Conservation (phyloP, 2,113 vertebrate genomes). For the Zeus faber region DNA sequence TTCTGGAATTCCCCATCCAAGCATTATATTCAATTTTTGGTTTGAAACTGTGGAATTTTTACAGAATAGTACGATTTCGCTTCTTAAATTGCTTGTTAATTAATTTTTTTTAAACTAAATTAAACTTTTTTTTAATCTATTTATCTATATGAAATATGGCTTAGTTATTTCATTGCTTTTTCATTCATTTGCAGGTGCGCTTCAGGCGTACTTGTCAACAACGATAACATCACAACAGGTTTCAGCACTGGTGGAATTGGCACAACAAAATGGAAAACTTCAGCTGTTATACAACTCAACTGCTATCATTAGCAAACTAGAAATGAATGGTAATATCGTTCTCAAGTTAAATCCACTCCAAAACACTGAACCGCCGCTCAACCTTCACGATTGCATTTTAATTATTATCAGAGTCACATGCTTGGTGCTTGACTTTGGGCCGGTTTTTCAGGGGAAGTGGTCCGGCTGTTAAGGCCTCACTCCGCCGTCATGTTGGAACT, state of each 20-base stretch:
- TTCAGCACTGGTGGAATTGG: conserved; percentile 40
- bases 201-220: conserved; percentile 22
- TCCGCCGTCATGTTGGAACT: not conserved
- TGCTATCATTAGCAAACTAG: conserved; percentile 46
- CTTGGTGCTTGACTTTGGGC: not conserved
- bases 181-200: conserved; percentile 26
- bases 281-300: conserved; percentile 42
- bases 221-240: conserved; percentile 41
- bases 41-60: no score
- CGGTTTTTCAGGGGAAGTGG: not conserved
- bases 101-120: not conserved
- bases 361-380: not conserved
- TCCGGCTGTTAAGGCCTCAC: not conserved
- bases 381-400: not conserved
- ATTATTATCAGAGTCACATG: not conserved
- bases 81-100: no score
- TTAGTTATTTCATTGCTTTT: conserved; percentile 6
- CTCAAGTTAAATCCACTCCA: not conserved
- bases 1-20: no score
- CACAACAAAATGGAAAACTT: conserved; percentile 26
- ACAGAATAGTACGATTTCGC: no score
- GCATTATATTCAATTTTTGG: no score
- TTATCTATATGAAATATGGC: not conserved
- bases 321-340: conserved; percentile 45
- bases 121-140: not conserved